A percentile compares a stretch with the other conserved stretches of the same genome.
Evolutionary conservation across 2,797 vertebrate species (phyloP).

Genomic region (Austrolebias charrua): DNA sequence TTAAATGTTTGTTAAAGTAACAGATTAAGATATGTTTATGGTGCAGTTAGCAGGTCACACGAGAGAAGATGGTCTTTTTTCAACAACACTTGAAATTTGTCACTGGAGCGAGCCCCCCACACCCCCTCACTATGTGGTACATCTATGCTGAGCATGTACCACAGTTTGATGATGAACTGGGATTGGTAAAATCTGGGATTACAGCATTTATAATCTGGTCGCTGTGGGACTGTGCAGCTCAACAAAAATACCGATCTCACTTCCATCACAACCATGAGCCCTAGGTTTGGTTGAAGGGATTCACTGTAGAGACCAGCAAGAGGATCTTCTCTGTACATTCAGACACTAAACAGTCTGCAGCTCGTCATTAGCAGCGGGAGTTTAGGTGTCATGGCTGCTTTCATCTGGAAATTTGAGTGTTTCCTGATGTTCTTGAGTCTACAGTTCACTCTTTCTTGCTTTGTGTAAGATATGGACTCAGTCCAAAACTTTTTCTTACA

Average conservation of each 20-base stretch:
- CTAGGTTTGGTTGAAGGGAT: conserved; percentile 13
- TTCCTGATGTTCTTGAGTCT: not conserved
- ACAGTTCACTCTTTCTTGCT: not conserved
- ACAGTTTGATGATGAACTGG: conserved; percentile 54
- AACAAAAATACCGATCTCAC: conserved; percentile 37
- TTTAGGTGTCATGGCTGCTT: not conserved
- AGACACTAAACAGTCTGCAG: not conserved
- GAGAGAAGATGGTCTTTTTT: no score
- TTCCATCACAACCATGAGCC: conserved; percentile 45
- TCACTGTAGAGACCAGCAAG: conserved; percentile 8
- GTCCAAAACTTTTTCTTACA: not conserved
- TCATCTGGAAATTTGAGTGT: not conserved
- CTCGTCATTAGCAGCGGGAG: no score
- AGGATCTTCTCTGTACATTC: conserved; percentile 1
- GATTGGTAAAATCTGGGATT: conserved; percentile 76
- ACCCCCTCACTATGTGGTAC: conserved; percentile 15
- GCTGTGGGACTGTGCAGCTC: conserved; percentile 53
- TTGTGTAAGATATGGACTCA: not conserved
- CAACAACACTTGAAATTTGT: no score
- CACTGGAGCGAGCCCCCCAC: not conserved
- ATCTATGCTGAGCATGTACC: conserved; percentile 34
- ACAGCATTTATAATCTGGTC: conserved; percentile 69
- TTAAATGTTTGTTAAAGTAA: no score
- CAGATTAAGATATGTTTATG: no score
- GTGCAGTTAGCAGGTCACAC: no score